phyloP scores from a whole-genome alignment of 2,888 invertebrate genomes.

The Glomeris marginata region DNA sequence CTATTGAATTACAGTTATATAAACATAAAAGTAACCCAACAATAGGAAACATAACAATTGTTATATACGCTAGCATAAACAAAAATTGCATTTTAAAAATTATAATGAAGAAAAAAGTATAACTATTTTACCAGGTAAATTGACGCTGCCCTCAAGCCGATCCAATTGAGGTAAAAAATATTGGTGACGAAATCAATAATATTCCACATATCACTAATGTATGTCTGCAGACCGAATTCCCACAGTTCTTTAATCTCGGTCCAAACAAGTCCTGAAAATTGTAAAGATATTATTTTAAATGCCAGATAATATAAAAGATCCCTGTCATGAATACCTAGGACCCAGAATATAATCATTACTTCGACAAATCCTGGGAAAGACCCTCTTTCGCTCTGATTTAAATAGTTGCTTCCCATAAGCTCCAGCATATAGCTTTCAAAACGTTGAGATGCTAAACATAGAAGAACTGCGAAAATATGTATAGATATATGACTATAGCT shows the following conservation, averaged over 20 bases:
- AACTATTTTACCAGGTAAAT: slow-evolving; percentile 29
- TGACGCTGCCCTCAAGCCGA: slow-evolving; percentile 33
- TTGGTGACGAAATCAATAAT: slow-evolving; percentile 89
- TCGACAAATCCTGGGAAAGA: slow-evolving; percentile 18
- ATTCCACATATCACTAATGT: slow-evolving; percentile 89
- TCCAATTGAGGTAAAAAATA: slow-evolving; percentile 53
- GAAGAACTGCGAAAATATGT: slow-evolving; percentile 45
- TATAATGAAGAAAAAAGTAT: not conserved
- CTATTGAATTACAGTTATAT: not conserved
- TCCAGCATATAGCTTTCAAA: slow-evolving; percentile 61
- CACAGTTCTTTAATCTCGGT: slow-evolving; percentile 84
- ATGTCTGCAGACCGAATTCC: slow-evolving; percentile 68
- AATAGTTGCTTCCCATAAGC: slow-evolving; percentile 43
- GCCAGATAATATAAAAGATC: not conserved
- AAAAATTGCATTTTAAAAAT: not conserved
- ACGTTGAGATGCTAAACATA: slow-evolving; percentile 83
- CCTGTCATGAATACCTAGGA: slow-evolving; percentile 35
- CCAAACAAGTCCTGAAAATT: slow-evolving; percentile 60
- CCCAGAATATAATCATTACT: slow-evolving; percentile 11
- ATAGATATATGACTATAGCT: not conserved
- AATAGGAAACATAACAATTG: not conserved
- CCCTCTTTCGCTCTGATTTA: slow-evolving; percentile 15
- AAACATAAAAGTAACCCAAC: not conserved
- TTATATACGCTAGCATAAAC: not conserved
- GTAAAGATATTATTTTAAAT: not conserved